These are phyloP conservation scores for Nasonia vitripennis DNA, from an alignment of 1,140 invertebrate genomes.

Conservation along the genomic window DNA sequence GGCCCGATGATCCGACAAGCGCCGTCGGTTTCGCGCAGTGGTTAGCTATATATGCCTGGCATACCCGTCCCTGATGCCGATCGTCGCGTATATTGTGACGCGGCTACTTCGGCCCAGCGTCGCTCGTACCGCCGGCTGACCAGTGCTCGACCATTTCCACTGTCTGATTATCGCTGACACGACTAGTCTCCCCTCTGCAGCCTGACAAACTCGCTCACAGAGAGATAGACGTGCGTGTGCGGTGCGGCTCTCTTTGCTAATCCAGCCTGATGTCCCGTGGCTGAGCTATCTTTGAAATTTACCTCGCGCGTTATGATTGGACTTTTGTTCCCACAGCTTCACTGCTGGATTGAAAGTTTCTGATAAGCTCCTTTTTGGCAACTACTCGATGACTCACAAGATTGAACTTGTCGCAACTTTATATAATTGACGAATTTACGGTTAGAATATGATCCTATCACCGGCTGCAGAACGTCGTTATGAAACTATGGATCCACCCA, in stretches of 20 bases:
- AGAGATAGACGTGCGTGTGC: not conserved
- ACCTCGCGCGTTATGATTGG: too few species aligned
- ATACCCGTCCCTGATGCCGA: not conserved
- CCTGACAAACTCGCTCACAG: not conserved
- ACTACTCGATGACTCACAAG: not conserved
- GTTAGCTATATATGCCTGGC: too few species aligned
- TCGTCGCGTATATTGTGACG: slow-evolving; percentile 8
- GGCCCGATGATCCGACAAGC: slow-evolving; percentile 39
- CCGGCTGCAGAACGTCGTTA: too few species aligned
- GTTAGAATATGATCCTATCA: not conserved
- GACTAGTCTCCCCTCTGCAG: not conserved
- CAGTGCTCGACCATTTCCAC: slow-evolving; percentile 38
- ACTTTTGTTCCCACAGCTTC: too few species aligned
- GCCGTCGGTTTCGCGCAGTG: not conserved
- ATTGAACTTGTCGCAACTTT: not conserved
- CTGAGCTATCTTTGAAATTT: too few species aligned
- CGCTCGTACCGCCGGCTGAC: not conserved
- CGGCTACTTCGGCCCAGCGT: not conserved
- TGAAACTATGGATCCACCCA: too few species aligned
- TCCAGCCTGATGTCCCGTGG: not conserved
- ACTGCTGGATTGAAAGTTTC: too few species aligned
- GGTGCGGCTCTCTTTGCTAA: not conserved
- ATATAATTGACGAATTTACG: not conserved
- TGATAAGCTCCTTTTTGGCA: too few species aligned
- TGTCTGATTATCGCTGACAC: slow-evolving; percentile 47